Evolutionary conservation across 2,888 invertebrate species (phyloP), one percentile per base, ranked within the genome.

Genomic region (Piscicola geometra): DNA sequence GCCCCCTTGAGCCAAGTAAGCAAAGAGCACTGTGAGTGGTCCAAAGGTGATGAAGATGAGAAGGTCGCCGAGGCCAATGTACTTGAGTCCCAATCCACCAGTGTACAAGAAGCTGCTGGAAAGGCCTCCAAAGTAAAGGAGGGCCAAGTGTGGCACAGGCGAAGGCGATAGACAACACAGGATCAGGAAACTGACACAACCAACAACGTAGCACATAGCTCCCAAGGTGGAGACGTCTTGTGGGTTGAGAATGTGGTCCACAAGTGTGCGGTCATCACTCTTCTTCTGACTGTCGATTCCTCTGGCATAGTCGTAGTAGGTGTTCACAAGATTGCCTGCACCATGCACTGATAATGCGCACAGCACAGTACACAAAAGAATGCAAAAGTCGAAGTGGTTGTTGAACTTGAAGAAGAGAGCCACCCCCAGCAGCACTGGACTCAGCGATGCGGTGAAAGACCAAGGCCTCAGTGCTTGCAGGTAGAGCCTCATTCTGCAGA

Each of bases 91-190:
- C 81, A 95, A 92, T 70, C 96, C 96, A 76, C 96, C 96, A 0
- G 96, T 96, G 83, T 96, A 96, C n/a, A 96, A 88, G 86, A 96
- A 96, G 80, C 94, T 94, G 75, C 94, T 93, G 35, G 94, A 95
- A 75, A 96, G 86, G 0, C 96, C 96, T 76, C 96, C 95, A 87
- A 96, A 96, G 85, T 94, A 96, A 0, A 95, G 92, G 69, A 96
- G 87, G 5, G 96, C 95, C 81, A 96, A 87, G 85, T 95, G 95
- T 86, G 95, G 95, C 92, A 95, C 92, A 85, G 91, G 91, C 0
- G 94, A 94, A 18, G 93, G 93, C 74, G 95, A 94, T 77, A 93
- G 88, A 77, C 89, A 87, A 0, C 91, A 90, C 76, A 93, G 86
- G 15, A 91, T 86, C 69, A 93, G 90, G 84, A 93, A 93, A 75